Conservation (phyloP, 2,113 vertebrate species). For the Nestor notabilis region DNA sequence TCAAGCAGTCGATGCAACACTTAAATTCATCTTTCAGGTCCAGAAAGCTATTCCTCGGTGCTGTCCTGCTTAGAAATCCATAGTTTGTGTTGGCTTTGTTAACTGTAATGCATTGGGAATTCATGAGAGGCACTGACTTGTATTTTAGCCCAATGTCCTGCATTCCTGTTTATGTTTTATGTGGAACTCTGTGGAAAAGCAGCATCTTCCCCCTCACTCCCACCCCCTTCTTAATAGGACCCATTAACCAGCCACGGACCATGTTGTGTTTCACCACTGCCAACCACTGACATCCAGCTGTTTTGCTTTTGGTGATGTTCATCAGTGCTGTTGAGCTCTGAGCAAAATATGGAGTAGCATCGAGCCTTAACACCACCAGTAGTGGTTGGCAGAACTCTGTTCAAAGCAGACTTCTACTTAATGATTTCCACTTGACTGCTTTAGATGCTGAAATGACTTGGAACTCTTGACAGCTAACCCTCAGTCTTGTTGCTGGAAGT, state of each 20-base stretch:
- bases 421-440: not conserved
- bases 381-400: not conserved
- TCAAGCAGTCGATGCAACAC: not conserved
- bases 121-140: not conserved
- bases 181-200: not conserved
- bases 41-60: not conserved
- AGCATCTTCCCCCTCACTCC: accelerated
- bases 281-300: not conserved
- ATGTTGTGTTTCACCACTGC: not conserved
- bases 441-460: not conserved
- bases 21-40: not conserved
- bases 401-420: not conserved
- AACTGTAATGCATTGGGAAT: not conserved
- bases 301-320: not conserved
- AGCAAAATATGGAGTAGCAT: not conserved
- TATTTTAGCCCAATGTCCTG: not conserved
- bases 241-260: not conserved
- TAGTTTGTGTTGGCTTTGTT: not conserved
- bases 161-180: not conserved
- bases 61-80: not conserved
- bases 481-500: not conserved
- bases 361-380: not conserved
- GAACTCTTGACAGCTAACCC: not conserved
- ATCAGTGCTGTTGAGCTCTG: not conserved
- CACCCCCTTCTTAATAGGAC: not conserved